Evolutionary conservation across 2,113 vertebrate species (phyloP).

Genomic region (Pardalotus punctatus): DNA sequence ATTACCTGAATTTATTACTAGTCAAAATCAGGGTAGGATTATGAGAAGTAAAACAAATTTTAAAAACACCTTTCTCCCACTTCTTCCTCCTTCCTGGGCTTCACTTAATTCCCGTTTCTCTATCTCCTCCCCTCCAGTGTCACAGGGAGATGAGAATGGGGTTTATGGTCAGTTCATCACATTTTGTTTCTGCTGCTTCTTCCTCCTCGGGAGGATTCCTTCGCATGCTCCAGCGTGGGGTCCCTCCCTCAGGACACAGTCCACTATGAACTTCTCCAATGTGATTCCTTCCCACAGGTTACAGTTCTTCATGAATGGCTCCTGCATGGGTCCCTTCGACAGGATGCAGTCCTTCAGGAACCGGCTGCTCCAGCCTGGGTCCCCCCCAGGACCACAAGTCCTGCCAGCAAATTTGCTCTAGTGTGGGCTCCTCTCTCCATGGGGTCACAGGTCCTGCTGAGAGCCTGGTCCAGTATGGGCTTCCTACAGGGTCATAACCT

Average conservation of each 20-base stretch:
- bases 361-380: background rate
- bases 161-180: background rate
- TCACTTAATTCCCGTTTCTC: background rate
- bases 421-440: background rate
- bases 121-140: background rate
- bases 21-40: background rate
- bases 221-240: background rate
- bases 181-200: background rate
- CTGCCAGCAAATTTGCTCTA: background rate
- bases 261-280: background rate
- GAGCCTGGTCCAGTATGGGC: background rate
- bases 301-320: background rate
- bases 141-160: accelerated
- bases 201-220: background rate
- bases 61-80: background rate
- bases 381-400: too few relatives aligned
- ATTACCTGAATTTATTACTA: background rate
- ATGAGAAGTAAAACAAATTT: background rate
- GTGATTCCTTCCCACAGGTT: background rate
- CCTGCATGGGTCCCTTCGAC: background rate
- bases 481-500: background rate
- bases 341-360: background rate
- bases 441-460: background rate
- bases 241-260: background rate
- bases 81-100: background rate